These are phyloP conservation scores for Antedon mediterranea DNA, from an alignment of 53 echinoderm and acorn worm genomes.

Conservation along the genomic window DNA sequence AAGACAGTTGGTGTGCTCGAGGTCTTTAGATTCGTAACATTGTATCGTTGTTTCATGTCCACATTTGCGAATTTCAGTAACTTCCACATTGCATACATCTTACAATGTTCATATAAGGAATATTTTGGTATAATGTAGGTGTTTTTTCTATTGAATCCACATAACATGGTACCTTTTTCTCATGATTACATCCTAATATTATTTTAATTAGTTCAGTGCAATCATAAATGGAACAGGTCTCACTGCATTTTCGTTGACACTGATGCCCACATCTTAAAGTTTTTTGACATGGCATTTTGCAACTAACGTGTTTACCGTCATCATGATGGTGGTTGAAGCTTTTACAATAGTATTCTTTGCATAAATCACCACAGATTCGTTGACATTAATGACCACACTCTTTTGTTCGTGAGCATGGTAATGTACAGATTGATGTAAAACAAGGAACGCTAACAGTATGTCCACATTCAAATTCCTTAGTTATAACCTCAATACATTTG, in stretches of 20 bases:
- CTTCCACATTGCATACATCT: not conserved
- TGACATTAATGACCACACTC: conserved; percentile 38
- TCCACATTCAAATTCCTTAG: conserved; percentile 37
- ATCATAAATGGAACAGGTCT: conserved; percentile 20
- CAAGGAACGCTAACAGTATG: conserved; percentile 31
- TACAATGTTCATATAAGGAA: too few species aligned
- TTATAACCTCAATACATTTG: conserved; percentile 10
- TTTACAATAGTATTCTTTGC: conserved; percentile 33
- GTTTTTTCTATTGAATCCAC: too few species aligned
- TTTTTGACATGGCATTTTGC: conserved; percentile 24
- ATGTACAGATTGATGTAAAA: conserved; percentile 20
- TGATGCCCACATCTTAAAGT: conserved; percentile 54
- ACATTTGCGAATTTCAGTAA: conserved; percentile 16
- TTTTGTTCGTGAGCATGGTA: conserved; percentile 4
- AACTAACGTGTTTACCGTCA: conserved; percentile 19
- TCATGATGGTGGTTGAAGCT: conserved; percentile 22
- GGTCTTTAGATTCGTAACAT: conserved; percentile 17
- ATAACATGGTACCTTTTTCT: too few species aligned
- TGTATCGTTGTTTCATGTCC: conserved; percentile 34
- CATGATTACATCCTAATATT: not conserved
- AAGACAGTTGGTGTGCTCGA: not conserved
- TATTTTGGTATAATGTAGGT: too few species aligned
- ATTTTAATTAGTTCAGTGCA: conserved; percentile 32
- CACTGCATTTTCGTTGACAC: conserved; percentile 41
- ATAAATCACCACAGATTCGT: conserved; percentile 44